Percentiles rank a stretch among this genome's conserved stretches.
Conservation (phyloP, 2,113 vertebrate genomes). For the Microcebus lehilahytsara region DNA sequence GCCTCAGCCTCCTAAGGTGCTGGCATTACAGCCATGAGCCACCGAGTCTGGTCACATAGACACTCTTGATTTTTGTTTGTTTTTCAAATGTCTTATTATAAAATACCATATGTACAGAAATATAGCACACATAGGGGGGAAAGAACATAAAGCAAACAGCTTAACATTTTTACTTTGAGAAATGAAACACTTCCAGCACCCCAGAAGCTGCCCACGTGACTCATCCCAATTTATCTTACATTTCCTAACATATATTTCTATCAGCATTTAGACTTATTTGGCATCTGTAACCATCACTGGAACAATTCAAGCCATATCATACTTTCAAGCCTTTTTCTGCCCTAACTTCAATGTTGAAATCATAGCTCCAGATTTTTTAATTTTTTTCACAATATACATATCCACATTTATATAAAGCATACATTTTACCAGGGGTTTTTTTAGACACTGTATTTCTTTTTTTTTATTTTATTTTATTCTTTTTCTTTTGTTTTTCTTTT, state of each 20-base stretch:
- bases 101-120: background rate
- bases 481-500: no score
- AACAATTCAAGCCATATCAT: background rate
- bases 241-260: background rate
- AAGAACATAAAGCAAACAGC: background rate
- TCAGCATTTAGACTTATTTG: background rate
- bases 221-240: background rate
- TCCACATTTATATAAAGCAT: background rate
- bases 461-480: no score
- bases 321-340: background rate
- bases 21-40: no score
- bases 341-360: background rate
- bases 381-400: background rate
- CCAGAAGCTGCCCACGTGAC: background rate
- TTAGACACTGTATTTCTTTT: no score
- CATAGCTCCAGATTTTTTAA: background rate
- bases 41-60: background rate
- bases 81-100: background rate
- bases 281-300: background rate
- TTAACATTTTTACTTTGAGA: background rate
- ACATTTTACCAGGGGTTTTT: background rate
- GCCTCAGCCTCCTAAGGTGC: no score
- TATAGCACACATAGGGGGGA: background rate
- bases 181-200: background rate
- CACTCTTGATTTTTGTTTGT: background rate